Percentiles rank a stretch among this genome's conserved stretches.
Evolutionary conservation across 2,113 vertebrate genomes (phyloP).

Genomic region (Cynocephalus volans): DNA sequence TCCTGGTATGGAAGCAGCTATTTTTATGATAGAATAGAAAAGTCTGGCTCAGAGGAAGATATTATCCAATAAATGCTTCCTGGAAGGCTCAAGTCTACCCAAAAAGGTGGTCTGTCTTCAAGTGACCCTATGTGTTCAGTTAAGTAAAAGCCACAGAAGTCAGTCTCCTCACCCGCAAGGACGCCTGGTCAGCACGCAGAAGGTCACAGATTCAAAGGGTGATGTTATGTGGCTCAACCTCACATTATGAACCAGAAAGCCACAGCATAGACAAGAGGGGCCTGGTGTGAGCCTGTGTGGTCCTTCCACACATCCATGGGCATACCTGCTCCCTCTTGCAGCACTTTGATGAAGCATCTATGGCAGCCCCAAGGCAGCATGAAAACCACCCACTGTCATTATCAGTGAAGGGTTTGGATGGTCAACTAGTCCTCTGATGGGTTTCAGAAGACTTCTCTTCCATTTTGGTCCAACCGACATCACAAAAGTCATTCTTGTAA

Average conservation of each 20-base stretch:
- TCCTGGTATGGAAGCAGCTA: background rate
- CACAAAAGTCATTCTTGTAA: background rate
- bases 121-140: too few species aligned
- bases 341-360: background rate
- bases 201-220: background rate
- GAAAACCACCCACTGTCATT: background rate
- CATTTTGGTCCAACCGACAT: too few species aligned
- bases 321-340: background rate
- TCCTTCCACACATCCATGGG: too few species aligned
- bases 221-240: background rate
- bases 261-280: background rate
- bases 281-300: fast-evolving
- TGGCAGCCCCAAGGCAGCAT: background rate
- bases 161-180: background rate
- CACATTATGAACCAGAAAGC: background rate
- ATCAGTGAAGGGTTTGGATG: background rate
- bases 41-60: background rate
- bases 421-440: background rate
- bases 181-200: background rate
- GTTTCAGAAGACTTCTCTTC: background rate
- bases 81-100: background rate
- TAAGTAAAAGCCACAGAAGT: background rate
- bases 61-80: background rate
- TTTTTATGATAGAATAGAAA: background rate
- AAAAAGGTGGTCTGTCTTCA: background rate